A percentile compares a stretch with the other conserved stretches of the same genome.
Conservation (phyloP, 2,888 invertebrate species). For the Microplitis manilae region DNA sequence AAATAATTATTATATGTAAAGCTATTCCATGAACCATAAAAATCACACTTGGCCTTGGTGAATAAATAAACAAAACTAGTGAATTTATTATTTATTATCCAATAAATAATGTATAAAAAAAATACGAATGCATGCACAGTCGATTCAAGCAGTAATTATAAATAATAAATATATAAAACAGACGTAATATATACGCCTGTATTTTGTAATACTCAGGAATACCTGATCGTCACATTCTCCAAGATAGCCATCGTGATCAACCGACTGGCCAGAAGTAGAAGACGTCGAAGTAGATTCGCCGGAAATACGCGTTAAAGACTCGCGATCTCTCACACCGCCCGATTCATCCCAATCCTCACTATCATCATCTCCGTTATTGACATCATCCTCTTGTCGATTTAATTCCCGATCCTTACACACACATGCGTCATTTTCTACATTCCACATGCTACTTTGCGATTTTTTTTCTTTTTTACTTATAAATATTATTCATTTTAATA, state of each 20-base stretch:
- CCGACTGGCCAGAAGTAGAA: conserved; percentile 64
- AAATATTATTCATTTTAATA: neutral
- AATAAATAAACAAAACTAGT: neutral
- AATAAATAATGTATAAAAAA: neutral
- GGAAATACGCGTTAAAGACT: conserved; percentile 58
- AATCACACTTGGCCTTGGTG: neutral
- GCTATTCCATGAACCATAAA: neutral
- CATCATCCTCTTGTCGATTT: conserved; percentile 71
- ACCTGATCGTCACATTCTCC: conserved; percentile 69
- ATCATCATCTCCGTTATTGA: conserved; percentile 65
- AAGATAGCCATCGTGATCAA: conserved; percentile 65
- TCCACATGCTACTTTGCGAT: conserved; percentile 49
- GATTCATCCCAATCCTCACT: conserved; percentile 55
- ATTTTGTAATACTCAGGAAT: conserved; percentile 39
- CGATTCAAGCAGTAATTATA: conserved; percentile 32
- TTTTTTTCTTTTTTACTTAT: neutral
- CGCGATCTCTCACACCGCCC: conserved; percentile 51
- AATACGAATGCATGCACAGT: neutral
- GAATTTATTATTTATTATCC: neutral
- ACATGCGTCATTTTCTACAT: conserved; percentile 69
- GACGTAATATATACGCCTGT: neutral
- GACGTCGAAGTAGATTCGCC: conserved; percentile 61
- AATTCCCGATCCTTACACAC: conserved; percentile 70
- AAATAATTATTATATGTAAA: neutral
- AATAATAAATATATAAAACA: conserved; percentile 25